Evolutionary conservation across 2,113 vertebrate genomes (phyloP), one percentile per base, ranked within the genome.

Genomic region (Vulpes ferrilata): DNA sequence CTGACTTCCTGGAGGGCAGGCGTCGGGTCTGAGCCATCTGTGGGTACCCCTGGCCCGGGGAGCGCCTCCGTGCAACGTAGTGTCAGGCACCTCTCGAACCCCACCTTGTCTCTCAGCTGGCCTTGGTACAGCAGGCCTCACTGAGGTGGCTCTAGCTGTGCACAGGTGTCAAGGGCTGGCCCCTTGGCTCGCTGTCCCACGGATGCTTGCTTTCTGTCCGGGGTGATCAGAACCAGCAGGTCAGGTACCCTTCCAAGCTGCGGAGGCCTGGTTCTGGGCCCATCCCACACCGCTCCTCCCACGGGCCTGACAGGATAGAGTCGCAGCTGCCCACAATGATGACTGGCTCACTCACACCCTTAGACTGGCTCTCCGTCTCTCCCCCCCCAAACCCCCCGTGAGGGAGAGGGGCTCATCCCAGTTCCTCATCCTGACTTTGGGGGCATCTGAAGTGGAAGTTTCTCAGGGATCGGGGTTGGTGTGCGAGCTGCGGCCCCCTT

Each of bases 371-470:
- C 81, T 88, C 51, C 59, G 76, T 64, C 57, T 71, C 84, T 23
- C 22, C 9, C 17, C 15, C 43, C 43, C 1, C 43, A 35, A 35
- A 1, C 6, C 17, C 30, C 43, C 43, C 43, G 1, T 43, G 43
- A 43, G 43, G 43, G 43, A 43, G 43, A 43, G 43, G 43, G 43
- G 43, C 43, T 43, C n/a, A 32, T 84, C 53, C 20, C 4, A 5
- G 67, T 9, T 65, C 53, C 89, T 90, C 57, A 59, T 85, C 91
- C 82, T 92, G 82, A 82, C 55, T 76, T 53, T 79, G 90, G 32
- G 25, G 35, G 17, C 60, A 64, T 59, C 65, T 83, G 76, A 32
- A 32, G 38, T 65, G 23, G 59, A 92, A 80, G 74, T 23, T 69
- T 93, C 43, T 27, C 13, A 23, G 93, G 55, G 62, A 73, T 67